These are phyloP conservation scores for Colius striatus DNA, from an alignment of 2,113 vertebrate genomes.

Conservation along the genomic window DNA sequence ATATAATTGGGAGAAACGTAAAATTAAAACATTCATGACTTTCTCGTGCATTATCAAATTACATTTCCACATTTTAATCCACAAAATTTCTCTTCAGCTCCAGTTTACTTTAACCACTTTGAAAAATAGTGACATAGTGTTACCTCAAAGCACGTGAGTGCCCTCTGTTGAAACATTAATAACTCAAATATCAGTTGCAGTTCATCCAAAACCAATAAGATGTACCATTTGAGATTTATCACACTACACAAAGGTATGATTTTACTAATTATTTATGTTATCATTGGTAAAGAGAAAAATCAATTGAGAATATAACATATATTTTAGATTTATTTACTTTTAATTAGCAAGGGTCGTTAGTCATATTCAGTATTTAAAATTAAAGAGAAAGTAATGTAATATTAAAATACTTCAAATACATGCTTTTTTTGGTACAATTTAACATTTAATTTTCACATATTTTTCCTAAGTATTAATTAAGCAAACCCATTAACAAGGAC, in stretches of 20 bases:
- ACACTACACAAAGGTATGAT: not conserved
- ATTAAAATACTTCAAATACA: not conserved
- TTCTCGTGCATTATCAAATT: not conserved
- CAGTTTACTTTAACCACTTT: not conserved
- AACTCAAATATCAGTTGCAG: not conserved
- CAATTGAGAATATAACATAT: not conserved
- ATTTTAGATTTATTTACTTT: not conserved
- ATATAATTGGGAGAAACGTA: not conserved
- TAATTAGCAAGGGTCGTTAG: not conserved
- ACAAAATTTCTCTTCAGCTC: not conserved
- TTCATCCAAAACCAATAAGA: not conserved
- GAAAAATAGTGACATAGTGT: not conserved
- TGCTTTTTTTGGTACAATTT: slow-evolving; percentile 26
- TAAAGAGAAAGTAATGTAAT: not conserved
- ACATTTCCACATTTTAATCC: not conserved
- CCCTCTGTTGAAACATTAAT: slow-evolving; percentile 40
- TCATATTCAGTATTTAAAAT: not conserved
- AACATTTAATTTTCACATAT: not conserved
- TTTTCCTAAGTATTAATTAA: not conserved
- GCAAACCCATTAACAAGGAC: not conserved
- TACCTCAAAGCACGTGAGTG: slow-evolving; percentile 11
- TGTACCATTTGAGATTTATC: not conserved
- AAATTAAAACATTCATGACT: not conserved
- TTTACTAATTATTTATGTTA: not conserved
- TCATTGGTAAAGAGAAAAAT: not conserved